Evolutionary conservation across 2,797 vertebrate species (phyloP).

Genomic region (Synaphobranchus kaupii): DNA sequence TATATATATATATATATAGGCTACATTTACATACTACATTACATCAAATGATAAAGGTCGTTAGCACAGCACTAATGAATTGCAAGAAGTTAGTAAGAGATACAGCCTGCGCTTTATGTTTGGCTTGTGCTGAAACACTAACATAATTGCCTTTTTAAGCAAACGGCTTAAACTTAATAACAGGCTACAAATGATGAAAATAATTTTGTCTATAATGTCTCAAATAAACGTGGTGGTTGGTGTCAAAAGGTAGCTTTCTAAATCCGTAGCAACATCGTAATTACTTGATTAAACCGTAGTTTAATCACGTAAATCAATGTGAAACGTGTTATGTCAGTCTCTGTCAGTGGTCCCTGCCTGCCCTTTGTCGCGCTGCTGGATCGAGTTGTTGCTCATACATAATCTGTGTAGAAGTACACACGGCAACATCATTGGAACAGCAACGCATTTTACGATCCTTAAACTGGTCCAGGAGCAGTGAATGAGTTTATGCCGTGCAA

Average conservation of each 20-base stretch:
- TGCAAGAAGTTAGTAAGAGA: neutral
- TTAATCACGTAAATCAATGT: slow-evolving; percentile 12
- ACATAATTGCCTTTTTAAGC: neutral
- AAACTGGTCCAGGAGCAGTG: neutral
- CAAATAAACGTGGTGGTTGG: neutral
- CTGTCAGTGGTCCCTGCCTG: neutral
- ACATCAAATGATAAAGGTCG: neutral
- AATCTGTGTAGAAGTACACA: neutral
- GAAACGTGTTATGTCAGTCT: neutral
- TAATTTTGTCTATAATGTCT: no score
- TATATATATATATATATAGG: no score
- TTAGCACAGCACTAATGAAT: neutral
- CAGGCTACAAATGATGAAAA: neutral
- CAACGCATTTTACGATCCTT: neutral
- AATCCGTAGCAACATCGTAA: neutral
- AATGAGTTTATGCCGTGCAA: neutral
- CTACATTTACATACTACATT: neutral
- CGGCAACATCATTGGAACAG: neutral
- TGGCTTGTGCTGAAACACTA: neutral
- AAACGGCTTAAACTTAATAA: slow-evolving; percentile 27
- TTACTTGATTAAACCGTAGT: neutral
- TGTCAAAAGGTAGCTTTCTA: slow-evolving; percentile 11
- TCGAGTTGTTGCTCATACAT: neutral
- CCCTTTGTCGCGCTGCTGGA: neutral
- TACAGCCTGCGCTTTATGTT: neutral